Conservation (phyloP, 2,888 invertebrate species). For the Phengaris arion region DNA sequence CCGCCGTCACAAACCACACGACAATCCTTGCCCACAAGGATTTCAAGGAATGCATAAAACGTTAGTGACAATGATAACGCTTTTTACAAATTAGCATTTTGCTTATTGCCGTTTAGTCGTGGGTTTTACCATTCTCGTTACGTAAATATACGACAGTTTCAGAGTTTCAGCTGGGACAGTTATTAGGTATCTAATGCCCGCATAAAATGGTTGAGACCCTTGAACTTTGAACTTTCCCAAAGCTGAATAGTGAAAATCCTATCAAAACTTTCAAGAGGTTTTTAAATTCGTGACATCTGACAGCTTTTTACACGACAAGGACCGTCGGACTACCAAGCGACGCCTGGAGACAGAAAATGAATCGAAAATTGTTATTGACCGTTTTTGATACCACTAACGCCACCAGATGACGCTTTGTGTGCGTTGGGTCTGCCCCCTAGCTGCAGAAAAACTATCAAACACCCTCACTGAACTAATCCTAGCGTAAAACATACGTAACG, state of each 20-base stretch:
- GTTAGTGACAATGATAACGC: background rate
- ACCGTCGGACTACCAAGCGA: too few relatives aligned
- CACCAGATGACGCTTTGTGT: too few relatives aligned
- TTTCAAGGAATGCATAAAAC: background rate
- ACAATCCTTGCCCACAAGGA: conserved; percentile 25
- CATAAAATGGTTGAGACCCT: background rate
- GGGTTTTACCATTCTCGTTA: background rate
- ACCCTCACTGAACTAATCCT: background rate
- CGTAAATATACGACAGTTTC: background rate
- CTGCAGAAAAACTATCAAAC: too few relatives aligned
- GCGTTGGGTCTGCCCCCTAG: too few relatives aligned
- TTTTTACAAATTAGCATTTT: conserved; percentile 1
- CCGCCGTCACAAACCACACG: conserved; percentile 15
- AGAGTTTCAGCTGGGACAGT: background rate
- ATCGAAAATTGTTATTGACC: too few relatives aligned
- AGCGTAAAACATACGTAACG: background rate
- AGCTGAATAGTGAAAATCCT: background rate
- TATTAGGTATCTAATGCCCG: background rate
- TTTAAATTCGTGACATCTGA: too few relatives aligned
- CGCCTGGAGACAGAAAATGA: too few relatives aligned
- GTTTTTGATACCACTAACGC: too few relatives aligned
- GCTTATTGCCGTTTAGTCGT: background rate
- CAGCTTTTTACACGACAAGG: too few relatives aligned
- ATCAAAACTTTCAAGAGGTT: background rate
- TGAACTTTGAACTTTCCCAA: conserved; percentile 10